Base-by-base conservation (phyloP, 2,888 invertebrate genomes). In the Dynastes grantii region DNA sequence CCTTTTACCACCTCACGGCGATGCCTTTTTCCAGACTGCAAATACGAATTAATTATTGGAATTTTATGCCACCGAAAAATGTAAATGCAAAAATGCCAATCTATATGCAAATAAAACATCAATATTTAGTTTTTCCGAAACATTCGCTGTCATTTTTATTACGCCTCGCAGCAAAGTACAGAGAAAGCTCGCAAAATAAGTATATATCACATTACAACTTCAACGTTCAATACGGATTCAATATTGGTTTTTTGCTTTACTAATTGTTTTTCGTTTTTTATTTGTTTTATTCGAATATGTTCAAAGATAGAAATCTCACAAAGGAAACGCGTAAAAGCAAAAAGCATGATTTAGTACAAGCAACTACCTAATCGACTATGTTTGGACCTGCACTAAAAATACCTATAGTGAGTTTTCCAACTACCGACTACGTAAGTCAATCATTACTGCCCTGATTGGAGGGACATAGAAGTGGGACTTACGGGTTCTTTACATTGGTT, bases 31-130 rank as follows among this genome's bases (percentile, higher is more conserved):
- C 58, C 51, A 27, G 29, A 63, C 61, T 64, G 40, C 49, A 76
- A 76, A 78, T 58, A 75, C 76, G 78, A 81, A 71, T 81, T 81
- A 78, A 81, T 81, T 81, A 80, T 80, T 73, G 79, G 77, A 70
- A 77, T 73, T 80, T 80, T 80, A 77, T 68, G 70, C 61, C 71
- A 13, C 37, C 76, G 45, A 37, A 78, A 82, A 83, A 80, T 82
- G 80, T 78, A 81, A 82, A 83, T 80, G 81, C 79, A 78, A 78
- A 81, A 81, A 81, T 81, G 80, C 79, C 83, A 81, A 83, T 84
- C 83, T 84, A 83, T 83, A 83, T 84, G 84, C 82, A 84, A 83
- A 84, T 83, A 81, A 79, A 82, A 80, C 81, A 83, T 82, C 84
- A 84, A 84, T 83, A 83, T 84, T 84, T 84, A 80, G 76, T 71